These are phyloP conservation scores for Origma solitaria DNA, from an alignment of 2,113 vertebrate genomes.

Conservation along the genomic window DNA sequence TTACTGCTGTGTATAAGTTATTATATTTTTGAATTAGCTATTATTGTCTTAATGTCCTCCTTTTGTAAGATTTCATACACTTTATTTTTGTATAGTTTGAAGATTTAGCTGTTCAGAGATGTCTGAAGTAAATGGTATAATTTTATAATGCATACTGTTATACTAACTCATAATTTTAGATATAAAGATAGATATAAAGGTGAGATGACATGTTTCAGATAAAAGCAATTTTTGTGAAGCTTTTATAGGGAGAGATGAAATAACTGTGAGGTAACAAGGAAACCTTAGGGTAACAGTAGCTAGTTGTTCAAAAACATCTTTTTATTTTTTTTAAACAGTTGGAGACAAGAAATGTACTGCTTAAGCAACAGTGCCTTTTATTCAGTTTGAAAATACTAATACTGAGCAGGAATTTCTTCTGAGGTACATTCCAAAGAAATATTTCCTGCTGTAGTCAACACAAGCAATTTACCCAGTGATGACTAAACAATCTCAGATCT, in stretches of 20 bases:
- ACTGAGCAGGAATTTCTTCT: conserved; percentile 10
- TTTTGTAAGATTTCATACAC: conserved; percentile 68
- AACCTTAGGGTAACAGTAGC: background rate
- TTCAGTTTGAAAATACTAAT: conserved; percentile 3
- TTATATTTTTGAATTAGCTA: conserved; percentile 55
- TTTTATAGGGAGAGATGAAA: conserved; percentile 12
- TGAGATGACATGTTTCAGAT: background rate
- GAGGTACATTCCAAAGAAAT: conserved; percentile 44
- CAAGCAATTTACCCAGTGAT: conserved; percentile 26
- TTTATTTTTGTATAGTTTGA: conserved; percentile 77
- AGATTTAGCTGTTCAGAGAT: conserved; percentile 67
- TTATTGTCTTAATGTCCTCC: conserved; percentile 58
- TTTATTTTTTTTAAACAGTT: background rate
- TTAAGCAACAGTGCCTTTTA: conserved; percentile 49
- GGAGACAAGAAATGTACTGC: background rate
- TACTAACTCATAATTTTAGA: conserved; percentile 62
- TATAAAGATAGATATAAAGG: background rate
- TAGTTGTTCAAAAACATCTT: background rate
- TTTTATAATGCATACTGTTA: conserved; percentile 67
- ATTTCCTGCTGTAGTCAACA: conserved; percentile 6
- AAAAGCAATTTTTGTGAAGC: conserved; percentile 13
- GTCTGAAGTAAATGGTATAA: conserved; percentile 67
- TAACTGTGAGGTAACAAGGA: background rate
- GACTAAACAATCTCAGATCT: background rate
- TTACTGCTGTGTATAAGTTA: conserved; percentile 58